Evolutionary conservation across 1,140 invertebrate species (phyloP), one percentile per base, ranked within the genome.

Genomic region (Euborellia annulipes): DNA sequence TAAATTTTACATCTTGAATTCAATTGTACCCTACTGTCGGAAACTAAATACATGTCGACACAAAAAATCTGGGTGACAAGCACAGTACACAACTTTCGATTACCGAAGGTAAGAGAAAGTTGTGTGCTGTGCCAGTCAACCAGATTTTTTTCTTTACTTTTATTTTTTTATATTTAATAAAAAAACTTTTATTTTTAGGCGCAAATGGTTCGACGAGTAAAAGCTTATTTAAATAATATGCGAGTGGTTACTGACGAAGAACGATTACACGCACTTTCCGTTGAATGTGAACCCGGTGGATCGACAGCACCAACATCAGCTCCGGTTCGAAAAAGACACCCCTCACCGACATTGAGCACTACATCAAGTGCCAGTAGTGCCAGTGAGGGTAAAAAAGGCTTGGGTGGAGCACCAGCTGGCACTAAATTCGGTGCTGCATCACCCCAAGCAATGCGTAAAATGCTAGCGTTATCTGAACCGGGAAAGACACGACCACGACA

Each of bases 191-290:
- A 54, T 40, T 50, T 56, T 2, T 51, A 73, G 72, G 89, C 91
- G 19, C 89, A 97, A 66, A 98, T 97, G 93, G 88, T 93, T 14
- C 71, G 92, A 6, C 69, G 91, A 38, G 93, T 97, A 0, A 95
- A 95, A 62, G 86, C 93, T 1, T 98, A 98, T 65, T 67, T 98
- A 22, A 82, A 82, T 36, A 85, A 91, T 56, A 79, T 98, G 69
- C 83, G 89, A 57, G 85, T 93, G 1, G 82, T 85, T 48, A 85
- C 79, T 9, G 88, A 96, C 62, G 94, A 98, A 64, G 83, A 88
- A 50, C 73, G 82, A 50, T 64, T 98, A 40, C 86, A 92, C 52
- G 77, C 78, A 38, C 67, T 97, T 53, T 96, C 91, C 1, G 62
- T 88, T 17, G 82, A 89, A 53, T 96, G 93, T 61, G 94, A 98